Evolutionary conservation across 2,113 vertebrate genomes (phyloP).

Genomic region (Rhinogobius similis): DNA sequence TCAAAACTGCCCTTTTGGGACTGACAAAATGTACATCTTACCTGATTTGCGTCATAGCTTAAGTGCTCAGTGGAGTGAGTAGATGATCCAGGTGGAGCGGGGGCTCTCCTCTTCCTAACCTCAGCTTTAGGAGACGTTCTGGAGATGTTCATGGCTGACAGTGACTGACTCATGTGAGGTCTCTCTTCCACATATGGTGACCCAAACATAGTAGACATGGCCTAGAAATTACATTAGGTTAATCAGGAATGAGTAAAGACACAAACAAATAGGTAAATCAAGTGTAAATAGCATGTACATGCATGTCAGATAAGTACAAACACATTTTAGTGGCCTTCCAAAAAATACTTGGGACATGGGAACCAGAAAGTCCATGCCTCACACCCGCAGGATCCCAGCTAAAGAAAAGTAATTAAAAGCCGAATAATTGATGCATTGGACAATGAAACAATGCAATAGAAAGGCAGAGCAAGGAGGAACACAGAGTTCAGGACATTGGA

Average conservation of each 20-base stretch:
- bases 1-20: not conserved
- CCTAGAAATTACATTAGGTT: constrained; percentile 61
- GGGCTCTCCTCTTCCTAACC: constrained; percentile 87
- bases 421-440: constrained; percentile 59
- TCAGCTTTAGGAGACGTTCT: constrained; percentile 80
- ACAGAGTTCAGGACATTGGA: constrained; percentile 55
- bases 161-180: constrained; percentile 79
- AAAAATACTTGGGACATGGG: constrained; percentile 6
- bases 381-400: constrained; percentile 34
- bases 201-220: constrained; percentile 73
- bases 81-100: constrained; percentile 76
- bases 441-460: constrained; percentile 45
- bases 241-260: not conserved
- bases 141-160: constrained; percentile 85
- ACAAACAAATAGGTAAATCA: not conserved
- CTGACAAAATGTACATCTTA: constrained; percentile 34
- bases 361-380: constrained; percentile 22
- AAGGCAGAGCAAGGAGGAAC: constrained; percentile 42
- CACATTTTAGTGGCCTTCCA: not conserved
- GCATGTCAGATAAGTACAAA: not conserved
- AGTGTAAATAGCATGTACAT: not conserved
- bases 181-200: constrained; percentile 74
- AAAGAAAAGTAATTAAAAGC: constrained; percentile 44
- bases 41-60: constrained; percentile 65
- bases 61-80: constrained; percentile 28